Base-by-base conservation (phyloP, 2,113 vertebrate genomes). In the Formicarius rufipectus region DNA sequence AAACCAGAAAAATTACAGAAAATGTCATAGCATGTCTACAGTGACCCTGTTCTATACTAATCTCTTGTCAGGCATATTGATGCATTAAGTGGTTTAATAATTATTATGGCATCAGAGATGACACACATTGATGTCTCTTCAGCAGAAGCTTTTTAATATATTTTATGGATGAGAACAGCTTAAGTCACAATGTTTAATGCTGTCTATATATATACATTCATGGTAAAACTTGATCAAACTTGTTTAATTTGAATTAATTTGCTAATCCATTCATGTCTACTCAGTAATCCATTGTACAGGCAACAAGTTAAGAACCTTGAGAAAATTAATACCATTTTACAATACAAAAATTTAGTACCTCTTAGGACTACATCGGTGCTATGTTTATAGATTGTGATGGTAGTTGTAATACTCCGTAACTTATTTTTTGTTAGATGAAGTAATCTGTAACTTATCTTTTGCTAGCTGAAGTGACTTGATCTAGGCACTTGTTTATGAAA, bases 41-140 rank as follows among this genome's bases (percentile, higher is more conserved):
- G 35, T 87, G 81, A 91, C 74, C 75, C 45, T 47, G 30, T 73
- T 84, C 75, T 79, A 35, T 77, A 67, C 30, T 88, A 90, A 96
- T 83, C 71, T 69, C 74, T 81, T 93, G 45, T 87, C 89, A 93
- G 37, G 11, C 37, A 67, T 66, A 76, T 53, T 91, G 89, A 94
- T 63, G 60, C 80, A 35, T 80, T 96, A 90, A 95, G 72, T 80
- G 35, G 42, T 35, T 94, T 91, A 83, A 94, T 72, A 93, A 89
- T 91, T 88, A 86, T 74, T 93, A 85, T 4, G 4, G 50, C 55
- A 77, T 90, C 78, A 79, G 67, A 89, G 67, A 67, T 86, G 53
- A 39, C 67, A 89, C 22, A 12, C 72, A 62, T 59, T 77, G 75
- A 87, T 74, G 39, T 7, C 16, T 89, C 12, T 75, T 89, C 47